Evolutionary conservation across 2,113 vertebrate species (phyloP), one percentile per base, ranked within the genome.

Genomic region (Chamaea fasciata): DNA sequence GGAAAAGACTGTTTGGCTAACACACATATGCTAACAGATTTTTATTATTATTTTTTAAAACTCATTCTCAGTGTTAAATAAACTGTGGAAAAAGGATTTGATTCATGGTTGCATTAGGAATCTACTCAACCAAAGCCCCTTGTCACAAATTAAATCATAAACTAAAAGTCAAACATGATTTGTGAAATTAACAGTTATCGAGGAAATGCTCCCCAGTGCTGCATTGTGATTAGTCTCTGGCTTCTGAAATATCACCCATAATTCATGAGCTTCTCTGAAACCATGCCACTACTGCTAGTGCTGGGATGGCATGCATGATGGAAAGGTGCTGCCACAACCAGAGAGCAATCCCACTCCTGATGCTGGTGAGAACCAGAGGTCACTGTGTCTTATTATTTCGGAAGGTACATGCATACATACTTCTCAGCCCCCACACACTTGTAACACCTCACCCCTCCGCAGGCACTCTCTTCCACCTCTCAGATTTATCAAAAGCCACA

Each of bases 61-160:
- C 23, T 71, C 6, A 83, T 91, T 94, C 80, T 92, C 78, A 82
- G 46, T 56, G 59, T 95, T 96, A 94, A 89, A 93, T 44, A 95
- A 93, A 92, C 87, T 87, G 83, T 78, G 57, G 77, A 71, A 79
- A 92, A 96, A 88, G 82, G 69, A 88, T 87, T 94, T 96, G 96
- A 98, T 98, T 98, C 98, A 98, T 96, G 95, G 96, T 92, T 57
- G 92, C 97, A 97, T 98, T 98, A 98, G 91, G 69, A 97, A 98
- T 97, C 94, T 96, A 93, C 97, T 98, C 93, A 91, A 97, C 97
- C 98, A 97, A 98, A 91, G 83, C 97, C 87, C 95, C 97, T 97
- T 96, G 97, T 98, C 97, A 98, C 83, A 93, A 96, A 96, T 98
- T 98, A 97, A 98, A 98, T 98, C 97, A 95, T 88, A 96, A 96